phyloP scores from a whole-genome alignment of 2,888 invertebrate species.

The Meteorus cinctellus region DNA sequence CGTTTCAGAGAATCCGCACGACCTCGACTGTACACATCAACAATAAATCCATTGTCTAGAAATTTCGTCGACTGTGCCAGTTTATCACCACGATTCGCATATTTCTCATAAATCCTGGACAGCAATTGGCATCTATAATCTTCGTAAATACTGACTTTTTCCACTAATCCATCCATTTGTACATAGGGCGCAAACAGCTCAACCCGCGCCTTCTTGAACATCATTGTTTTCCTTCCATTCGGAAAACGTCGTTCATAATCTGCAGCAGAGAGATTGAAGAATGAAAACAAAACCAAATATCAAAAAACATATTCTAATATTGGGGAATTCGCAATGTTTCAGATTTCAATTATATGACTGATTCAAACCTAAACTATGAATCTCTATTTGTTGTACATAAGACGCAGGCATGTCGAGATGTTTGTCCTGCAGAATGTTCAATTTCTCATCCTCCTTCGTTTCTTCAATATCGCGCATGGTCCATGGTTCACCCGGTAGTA shows the following conservation, averaged over 20 bases:
- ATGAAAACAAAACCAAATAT: too few species aligned
- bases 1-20: slow-evolving; percentile 82
- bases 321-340: too few species aligned
- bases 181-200: slow-evolving; percentile 87
- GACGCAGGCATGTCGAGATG: slow-evolving; percentile 85
- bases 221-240: slow-evolving; percentile 79
- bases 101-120: slow-evolving; percentile 63
- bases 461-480: slow-evolving; percentile 71
- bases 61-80: slow-evolving; percentile 77
- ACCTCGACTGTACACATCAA: slow-evolving; percentile 80
- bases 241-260: slow-evolving; percentile 84
- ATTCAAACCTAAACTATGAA: slow-evolving; percentile 76
- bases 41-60: slow-evolving; percentile 74
- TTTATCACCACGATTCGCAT: slow-evolving; percentile 79
- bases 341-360: background rate
- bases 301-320: background rate
- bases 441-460: slow-evolving; percentile 76
- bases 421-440: slow-evolving; percentile 74
- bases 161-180: slow-evolving; percentile 82
- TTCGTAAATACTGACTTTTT: slow-evolving; percentile 77
- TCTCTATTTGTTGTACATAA: slow-evolving; percentile 82
- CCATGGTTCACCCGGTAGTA: slow-evolving; percentile 82
- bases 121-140: slow-evolving; percentile 77
- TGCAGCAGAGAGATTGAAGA: slow-evolving; percentile 53
- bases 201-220: slow-evolving; percentile 83